phyloP scores from a whole-genome alignment of 2,113 vertebrate genomes.

The Sakesphorus luctuosus region DNA sequence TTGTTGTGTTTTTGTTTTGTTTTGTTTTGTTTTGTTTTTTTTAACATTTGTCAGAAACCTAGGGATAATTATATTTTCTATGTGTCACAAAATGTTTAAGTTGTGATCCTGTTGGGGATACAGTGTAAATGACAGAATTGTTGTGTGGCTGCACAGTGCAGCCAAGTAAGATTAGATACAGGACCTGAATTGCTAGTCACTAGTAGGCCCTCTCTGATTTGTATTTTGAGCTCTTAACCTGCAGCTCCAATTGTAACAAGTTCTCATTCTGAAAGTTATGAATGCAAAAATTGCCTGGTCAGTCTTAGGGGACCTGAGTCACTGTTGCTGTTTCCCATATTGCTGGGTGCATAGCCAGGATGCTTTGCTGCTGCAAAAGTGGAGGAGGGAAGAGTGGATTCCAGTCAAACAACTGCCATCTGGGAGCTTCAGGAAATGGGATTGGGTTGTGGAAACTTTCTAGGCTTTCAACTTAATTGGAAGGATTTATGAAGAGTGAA shows the following conservation, averaged over 20 bases:
- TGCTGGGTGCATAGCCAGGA: background rate
- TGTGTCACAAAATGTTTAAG: background rate
- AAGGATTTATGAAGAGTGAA: slow-evolving; percentile 12
- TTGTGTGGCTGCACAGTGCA: background rate
- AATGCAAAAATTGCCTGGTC: background rate
- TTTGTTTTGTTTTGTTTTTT: background rate
- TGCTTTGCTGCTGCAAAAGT: background rate
- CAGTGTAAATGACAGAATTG: background rate
- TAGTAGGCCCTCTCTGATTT: background rate
- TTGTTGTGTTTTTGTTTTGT: background rate
- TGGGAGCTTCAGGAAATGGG: slow-evolving; percentile 39
- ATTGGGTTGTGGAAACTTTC: slow-evolving; percentile 11
- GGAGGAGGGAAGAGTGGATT: background rate
- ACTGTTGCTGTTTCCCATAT: accelerated
- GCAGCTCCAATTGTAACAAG: background rate
- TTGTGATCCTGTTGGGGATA: background rate
- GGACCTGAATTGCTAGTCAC: background rate
- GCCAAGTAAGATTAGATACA: background rate
- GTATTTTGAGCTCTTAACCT: background rate
- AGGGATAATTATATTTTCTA: background rate
- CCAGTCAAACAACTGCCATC: slow-evolving; percentile 9
- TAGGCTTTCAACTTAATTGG: background rate
- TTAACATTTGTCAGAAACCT: background rate
- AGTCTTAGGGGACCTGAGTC: background rate
- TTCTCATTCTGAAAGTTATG: background rate